These are phyloP conservation scores for Osmoderma eremita DNA, from an alignment of 2,888 invertebrate genomes.

Conservation along the genomic window DNA sequence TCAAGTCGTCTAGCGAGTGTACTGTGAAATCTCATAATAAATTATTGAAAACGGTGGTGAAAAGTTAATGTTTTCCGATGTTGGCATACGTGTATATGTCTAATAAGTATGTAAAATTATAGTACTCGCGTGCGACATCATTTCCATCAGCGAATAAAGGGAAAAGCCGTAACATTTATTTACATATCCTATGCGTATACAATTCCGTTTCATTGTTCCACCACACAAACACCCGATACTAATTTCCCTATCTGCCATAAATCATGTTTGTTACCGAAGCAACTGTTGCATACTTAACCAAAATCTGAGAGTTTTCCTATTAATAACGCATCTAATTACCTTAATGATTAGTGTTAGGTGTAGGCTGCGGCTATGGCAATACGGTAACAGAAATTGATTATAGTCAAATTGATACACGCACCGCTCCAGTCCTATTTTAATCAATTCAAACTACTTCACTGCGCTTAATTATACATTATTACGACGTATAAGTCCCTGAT, in stretches of 20 bases:
- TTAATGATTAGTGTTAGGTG: constrained; percentile 16
- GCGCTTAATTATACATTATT: constrained; percentile 37
- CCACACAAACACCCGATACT: constrained; percentile 2
- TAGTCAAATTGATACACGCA: constrained; percentile 14
- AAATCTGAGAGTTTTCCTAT: constrained; percentile 23
- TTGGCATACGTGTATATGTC: too few species aligned
- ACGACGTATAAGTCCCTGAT: constrained; percentile 19
- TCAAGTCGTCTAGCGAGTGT: too few species aligned
- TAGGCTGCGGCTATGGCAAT: constrained; percentile 25
- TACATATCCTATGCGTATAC: too few species aligned
- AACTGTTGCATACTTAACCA: neutral
- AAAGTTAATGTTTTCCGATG: too few species aligned
- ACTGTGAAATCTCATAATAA: too few species aligned
- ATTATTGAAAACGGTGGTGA: too few species aligned
- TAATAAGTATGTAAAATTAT: too few species aligned
- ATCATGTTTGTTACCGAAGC: constrained; percentile 19
- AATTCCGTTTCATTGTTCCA: neutral
- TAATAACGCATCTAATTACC: constrained; percentile 31
- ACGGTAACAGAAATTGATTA: constrained; percentile 30
- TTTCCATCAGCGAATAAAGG: too few species aligned
- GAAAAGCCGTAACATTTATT: too few species aligned
- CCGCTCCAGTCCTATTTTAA: constrained; percentile 26
- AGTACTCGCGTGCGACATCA: too few species aligned
- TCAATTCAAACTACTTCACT: constrained; percentile 34
- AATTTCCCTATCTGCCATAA: constrained; percentile 14